Conservation (phyloP, 2,797 vertebrate genomes). For the Carapus acus region DNA sequence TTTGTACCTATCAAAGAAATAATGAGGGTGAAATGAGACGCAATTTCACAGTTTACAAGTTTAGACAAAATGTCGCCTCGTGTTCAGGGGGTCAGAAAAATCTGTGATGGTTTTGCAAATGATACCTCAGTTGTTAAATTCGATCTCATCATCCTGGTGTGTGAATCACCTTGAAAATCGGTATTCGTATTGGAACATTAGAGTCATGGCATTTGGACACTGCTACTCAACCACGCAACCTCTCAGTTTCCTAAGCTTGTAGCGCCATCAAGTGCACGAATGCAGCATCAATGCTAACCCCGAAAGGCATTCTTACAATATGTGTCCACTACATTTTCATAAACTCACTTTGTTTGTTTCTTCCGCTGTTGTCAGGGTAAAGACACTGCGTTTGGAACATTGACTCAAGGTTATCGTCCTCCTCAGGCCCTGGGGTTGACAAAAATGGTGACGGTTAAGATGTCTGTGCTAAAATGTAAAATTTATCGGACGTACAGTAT, state of each 20-base stretch:
- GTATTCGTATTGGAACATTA: constrained; percentile 30
- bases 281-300: neutral
- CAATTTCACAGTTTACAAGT: constrained; percentile 7
- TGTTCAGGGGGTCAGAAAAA: constrained; percentile 2
- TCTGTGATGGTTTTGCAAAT: constrained; percentile 1
- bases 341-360: constrained; percentile 52
- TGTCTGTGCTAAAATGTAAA: neutral
- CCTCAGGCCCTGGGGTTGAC: constrained; percentile 40
- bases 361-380: constrained; percentile 59
- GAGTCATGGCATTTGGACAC: constrained; percentile 5
- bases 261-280: constrained; percentile 60
- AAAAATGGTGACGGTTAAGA: neutral
- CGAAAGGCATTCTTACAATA: neutral
- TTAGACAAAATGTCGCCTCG: neutral
- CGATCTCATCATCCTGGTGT: no score
- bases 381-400: constrained; percentile 77
- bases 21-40: neutral
- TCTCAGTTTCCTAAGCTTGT: constrained; percentile 21
- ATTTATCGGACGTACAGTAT: neutral
- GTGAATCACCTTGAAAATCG: constrained; percentile 3
- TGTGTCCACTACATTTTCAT: neutral
- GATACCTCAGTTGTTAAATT: neutral
- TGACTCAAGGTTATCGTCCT: constrained; percentile 52
- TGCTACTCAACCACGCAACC: neutral
- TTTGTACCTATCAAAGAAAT: constrained; percentile 45